Percentiles rank a stretch among this genome's conserved stretches.
Evolutionary conservation across 2,797 vertebrate species (phyloP).

Genomic region (Poecilia velifera): DNA sequence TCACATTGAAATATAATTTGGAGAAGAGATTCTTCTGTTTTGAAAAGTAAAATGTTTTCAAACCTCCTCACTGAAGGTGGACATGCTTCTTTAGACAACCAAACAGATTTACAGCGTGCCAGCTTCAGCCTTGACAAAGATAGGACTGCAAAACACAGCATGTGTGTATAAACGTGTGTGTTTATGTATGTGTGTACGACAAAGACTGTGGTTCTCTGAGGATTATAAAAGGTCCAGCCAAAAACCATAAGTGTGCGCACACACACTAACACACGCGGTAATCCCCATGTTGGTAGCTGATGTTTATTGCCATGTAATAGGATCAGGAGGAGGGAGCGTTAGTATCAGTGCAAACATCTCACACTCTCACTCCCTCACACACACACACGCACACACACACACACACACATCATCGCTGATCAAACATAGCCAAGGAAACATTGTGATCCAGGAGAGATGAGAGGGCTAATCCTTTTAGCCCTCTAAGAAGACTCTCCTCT

Average conservation of each 20-base stretch:
- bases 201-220: constrained; percentile 35
- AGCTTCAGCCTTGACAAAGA: constrained; percentile 10
- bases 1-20: neutral
- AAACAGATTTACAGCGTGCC: constrained; percentile 13
- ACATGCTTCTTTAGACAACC: constrained; percentile 3
- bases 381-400: constrained; percentile 39
- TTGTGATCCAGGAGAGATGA: constrained; percentile 85
- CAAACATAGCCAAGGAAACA: constrained; percentile 72
- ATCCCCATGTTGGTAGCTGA: constrained; percentile 76
- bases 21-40: neutral
- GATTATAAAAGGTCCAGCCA: constrained; percentile 68
- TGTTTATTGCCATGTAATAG: constrained; percentile 94
- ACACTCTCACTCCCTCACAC: constrained; percentile 50
- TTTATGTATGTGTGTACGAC: constrained; percentile 5
- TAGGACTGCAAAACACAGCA: neutral
- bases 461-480: constrained; percentile 89
- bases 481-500: constrained; percentile 84
- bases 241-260: constrained; percentile 48
- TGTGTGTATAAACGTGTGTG: neutral
- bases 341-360: constrained; percentile 86
- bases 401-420: constrained; percentile 53
- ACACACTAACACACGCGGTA: constrained; percentile 53
- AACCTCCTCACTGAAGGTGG: constrained; percentile 6
- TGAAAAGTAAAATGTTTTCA: neutral
- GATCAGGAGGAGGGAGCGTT: constrained; percentile 87